Base-by-base conservation (phyloP, 2,797 vertebrate genomes). In the Macrochelys suwanniensis region DNA sequence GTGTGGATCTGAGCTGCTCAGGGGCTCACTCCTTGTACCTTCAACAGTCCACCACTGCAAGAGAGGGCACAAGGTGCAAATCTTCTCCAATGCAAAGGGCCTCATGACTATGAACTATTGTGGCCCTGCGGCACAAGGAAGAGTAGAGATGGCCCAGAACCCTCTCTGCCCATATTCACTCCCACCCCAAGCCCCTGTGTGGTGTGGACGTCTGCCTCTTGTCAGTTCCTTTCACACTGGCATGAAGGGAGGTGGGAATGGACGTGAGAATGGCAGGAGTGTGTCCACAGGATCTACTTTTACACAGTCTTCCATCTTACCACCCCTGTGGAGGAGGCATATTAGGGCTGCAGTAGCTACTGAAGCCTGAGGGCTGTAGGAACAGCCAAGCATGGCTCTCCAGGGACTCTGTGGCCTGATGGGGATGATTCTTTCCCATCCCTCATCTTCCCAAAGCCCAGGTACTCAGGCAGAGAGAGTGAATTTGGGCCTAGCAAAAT, bases 401-500 rank as follows among this genome's bases (percentile, higher is more conserved):
- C 49, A 50, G 8, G 78, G 21, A 71, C 37, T 94, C 19, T 56
- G 87, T 25, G 21, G 21, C 59, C 10, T 3, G 77, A 56, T 0
- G 61, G 80, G 81, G 88, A 95, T 89, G 28, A 42, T 65, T 71
- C 80, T 53, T 90, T 84, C 47, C 79, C 47, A 83, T 92, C 53
- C 28, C 16, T 26, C 56, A 88, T 89, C 77, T 89, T 92, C 47
- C 42, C 12, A 80, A 87, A 2, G 65, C 65, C 19, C 65, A 71
- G n/a, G 2, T 21, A 37, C n/a, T 21, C 19, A 71, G 78, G 65
- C 50, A 82, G 42, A 59, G 95, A 94, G 57, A 94, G 79, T 4
- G 89, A 90, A 82, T 94, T 59, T 89, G 86, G 84, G 80, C 51
- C 85, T 93, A 76, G 71, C 9, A 94, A 95, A 92, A 76, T 78